Percentiles rank a stretch among this genome's conserved stretches.
Conservation (phyloP, 2,797 vertebrate genomes). For the Cyprinella venusta region DNA sequence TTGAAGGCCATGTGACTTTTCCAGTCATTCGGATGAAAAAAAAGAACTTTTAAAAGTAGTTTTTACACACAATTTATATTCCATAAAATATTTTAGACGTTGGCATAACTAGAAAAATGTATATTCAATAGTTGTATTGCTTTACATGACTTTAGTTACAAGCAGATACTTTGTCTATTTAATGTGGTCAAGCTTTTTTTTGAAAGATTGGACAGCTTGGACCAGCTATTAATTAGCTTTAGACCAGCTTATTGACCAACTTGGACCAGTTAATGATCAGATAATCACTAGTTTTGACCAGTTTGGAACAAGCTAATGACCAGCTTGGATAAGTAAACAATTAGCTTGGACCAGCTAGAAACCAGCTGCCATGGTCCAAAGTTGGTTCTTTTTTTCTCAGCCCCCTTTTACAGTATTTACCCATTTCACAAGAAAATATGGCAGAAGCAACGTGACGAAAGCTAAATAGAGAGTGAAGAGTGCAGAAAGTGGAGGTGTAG, state of each 20-base stretch:
- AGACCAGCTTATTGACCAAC: neutral
- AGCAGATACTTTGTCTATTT: neutral
- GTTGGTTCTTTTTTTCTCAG: neutral
- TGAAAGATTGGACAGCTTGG: neutral
- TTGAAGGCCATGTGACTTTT: too few species aligned
- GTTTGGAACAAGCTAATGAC: neutral
- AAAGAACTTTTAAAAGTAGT: neutral
- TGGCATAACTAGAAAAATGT: neutral
- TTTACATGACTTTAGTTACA: neutral
- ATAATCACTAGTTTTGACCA: neutral
- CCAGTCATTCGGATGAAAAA: neutral
- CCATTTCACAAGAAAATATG: neutral
- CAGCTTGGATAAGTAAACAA: neutral
- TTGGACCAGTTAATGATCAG: neutral
- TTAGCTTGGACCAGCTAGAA: neutral
- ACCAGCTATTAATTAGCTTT: neutral
- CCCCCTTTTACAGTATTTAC: neutral
- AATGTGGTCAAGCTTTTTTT: neutral
- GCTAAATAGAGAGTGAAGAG: conserved; percentile 55
- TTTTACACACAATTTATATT: neutral
- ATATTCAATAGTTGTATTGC: neutral
- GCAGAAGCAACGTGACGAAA: conserved; percentile 34
- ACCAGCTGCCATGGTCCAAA: neutral
- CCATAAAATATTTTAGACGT: neutral
- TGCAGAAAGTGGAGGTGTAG: conserved; percentile 54